Evolutionary conservation across 37 sponge, comb jelly and placozoan species (phyloP).

Genomic region (Bolinopsis microptera): DNA sequence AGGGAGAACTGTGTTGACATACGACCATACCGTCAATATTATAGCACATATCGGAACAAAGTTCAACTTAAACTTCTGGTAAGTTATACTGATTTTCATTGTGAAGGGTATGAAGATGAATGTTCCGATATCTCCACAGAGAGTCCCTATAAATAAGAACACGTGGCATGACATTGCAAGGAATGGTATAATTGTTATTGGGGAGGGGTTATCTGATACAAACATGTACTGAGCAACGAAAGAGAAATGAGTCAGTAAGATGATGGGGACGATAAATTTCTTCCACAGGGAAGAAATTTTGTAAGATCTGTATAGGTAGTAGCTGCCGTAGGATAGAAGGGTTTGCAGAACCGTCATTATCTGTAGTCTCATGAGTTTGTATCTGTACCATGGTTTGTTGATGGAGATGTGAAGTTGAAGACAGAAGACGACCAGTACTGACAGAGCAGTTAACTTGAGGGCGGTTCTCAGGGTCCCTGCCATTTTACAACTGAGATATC

Average conservation of each 20-base stretch:
- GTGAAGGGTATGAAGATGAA: constrained; percentile 51
- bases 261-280: not conserved
- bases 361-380: constrained; percentile 50
- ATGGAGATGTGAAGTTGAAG: constrained; percentile 55
- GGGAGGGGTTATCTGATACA: constrained; percentile 59
- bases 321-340: constrained; percentile 13
- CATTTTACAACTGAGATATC: not conserved
- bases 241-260: constrained; percentile 16
- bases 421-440: not conserved
- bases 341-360: constrained; percentile 24
- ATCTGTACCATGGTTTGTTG: constrained; percentile 57
- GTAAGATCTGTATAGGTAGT: constrained; percentile 28
- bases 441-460: not conserved
- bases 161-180: constrained; percentile 54
- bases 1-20: constrained; percentile 66
- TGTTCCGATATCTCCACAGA: constrained; percentile 66
- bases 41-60: constrained; percentile 15
- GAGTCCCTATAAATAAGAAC: constrained; percentile 57
- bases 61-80: constrained; percentile 18
- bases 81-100: not conserved
- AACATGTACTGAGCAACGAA: constrained; percentile 65
- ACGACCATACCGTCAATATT: constrained; percentile 53
- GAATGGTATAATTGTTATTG: constrained; percentile 42
- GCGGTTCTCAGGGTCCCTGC: not conserved
- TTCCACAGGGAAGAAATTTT: not conserved